phyloP scores from a whole-genome alignment of 1,140 invertebrate species.

The Drosophila malerkotliana region DNA sequence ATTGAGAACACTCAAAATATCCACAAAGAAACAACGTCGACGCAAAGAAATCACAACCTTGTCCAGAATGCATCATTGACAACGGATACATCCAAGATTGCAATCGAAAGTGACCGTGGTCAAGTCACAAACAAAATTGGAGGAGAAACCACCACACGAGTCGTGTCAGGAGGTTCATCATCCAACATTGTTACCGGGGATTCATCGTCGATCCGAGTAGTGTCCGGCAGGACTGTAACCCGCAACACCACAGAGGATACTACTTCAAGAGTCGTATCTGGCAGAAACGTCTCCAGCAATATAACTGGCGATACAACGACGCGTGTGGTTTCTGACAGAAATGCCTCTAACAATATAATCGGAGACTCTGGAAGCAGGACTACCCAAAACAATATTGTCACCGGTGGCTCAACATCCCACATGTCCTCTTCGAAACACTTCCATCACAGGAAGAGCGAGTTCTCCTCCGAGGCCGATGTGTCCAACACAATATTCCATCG shows the following conservation, averaged over 20 bases:
- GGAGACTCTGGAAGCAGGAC: slow-evolving; percentile 24
- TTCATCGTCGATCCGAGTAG: slow-evolving; percentile 29
- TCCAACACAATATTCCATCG: slow-evolving; percentile 91
- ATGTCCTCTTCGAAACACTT: slow-evolving; percentile 66
- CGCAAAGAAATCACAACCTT: slow-evolving; percentile 62
- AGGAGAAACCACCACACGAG: slow-evolving; percentile 11
- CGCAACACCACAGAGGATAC: slow-evolving; percentile 31
- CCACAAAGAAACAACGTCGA: slow-evolving; percentile 65
- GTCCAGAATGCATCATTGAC: slow-evolving; percentile 43
- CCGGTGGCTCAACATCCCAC: slow-evolving; percentile 33
- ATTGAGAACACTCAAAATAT: slow-evolving; percentile 73
- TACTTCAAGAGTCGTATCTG: slow-evolving; percentile 15
- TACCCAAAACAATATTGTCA: slow-evolving; percentile 27
- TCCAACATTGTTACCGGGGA: slow-evolving; percentile 39
- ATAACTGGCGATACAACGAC: slow-evolving; percentile 25
- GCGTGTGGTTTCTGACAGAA: slow-evolving; percentile 23
- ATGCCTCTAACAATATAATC: slow-evolving; percentile 30
- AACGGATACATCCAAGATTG: slow-evolving; percentile 38
- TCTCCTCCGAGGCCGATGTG: slow-evolving; percentile 89
- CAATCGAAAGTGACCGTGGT: slow-evolving; percentile 43
- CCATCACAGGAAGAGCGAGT: slow-evolving; percentile 88
- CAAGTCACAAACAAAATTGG: slow-evolving; percentile 1
- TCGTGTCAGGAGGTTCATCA: slow-evolving; percentile 12
- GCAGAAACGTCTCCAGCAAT: slow-evolving; percentile 19
- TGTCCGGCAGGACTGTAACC: slow-evolving; percentile 15